A percentile compares a stretch with the other conserved stretches of the same genome.
Conservation (phyloP, 2,888 invertebrate species). For the Agonopterix heracliana region DNA sequence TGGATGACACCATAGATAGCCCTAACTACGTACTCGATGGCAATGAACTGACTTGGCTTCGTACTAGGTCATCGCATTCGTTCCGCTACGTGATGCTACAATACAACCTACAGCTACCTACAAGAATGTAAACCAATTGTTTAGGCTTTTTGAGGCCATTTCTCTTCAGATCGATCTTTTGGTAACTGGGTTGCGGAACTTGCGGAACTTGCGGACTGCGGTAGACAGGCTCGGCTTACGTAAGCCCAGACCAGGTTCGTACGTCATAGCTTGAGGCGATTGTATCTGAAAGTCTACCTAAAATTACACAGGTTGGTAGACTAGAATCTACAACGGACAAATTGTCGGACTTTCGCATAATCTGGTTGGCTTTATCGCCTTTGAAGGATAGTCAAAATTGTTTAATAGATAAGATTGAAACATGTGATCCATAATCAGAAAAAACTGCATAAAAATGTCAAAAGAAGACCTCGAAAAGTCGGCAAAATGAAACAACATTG, state of each 20-base stretch:
- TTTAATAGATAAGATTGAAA: too few relatives aligned
- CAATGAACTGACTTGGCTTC: not conserved
- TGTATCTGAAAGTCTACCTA: not conserved
- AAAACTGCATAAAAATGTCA: too few relatives aligned
- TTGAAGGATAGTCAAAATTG: too few relatives aligned
- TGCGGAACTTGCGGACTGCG: conserved; percentile 2
- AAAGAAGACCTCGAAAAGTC: not conserved
- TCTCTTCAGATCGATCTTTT: not conserved
- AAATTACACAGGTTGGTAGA: not conserved
- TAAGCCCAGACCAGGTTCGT: not conserved
- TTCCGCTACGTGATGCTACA: not conserved
- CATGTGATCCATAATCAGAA: too few relatives aligned
- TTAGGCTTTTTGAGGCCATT: not conserved
- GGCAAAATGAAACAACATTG: conserved; percentile 8
- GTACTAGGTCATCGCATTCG: conserved; percentile 4
- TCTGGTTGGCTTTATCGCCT: too few relatives aligned
- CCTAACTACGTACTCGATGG: too few relatives aligned
- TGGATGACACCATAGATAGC: too few relatives aligned
- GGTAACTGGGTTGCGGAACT: conserved; percentile 6
- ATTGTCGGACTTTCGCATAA: too few relatives aligned
- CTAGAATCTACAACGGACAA: too few relatives aligned
- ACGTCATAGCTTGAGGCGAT: not conserved
- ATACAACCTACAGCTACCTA: not conserved
- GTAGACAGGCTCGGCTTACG: not conserved
- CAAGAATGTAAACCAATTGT: not conserved